Base-by-base conservation (phyloP, 2,888 invertebrate genomes). In the Macrophya annulata region DNA sequence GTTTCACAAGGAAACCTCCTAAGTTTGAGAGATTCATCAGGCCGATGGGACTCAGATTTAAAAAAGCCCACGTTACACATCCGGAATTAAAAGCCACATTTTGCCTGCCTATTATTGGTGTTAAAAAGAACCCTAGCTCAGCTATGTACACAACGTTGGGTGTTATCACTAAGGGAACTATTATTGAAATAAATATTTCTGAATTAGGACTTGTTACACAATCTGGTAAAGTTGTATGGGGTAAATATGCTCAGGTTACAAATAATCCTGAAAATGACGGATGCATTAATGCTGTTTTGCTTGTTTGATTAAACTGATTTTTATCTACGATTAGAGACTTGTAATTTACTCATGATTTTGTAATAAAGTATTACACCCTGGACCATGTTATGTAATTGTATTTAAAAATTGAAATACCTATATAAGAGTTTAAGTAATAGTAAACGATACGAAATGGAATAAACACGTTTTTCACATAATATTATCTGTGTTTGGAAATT, bases 191-290 rank as follows among this genome's bases (percentile, higher is more conserved):
- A 0, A 99, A 99, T 93, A 98, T 99, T 90, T 99, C 99, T 8
- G 99, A 99, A 94, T 95, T 99, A 87, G 99, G 99, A 94, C 95
- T 99, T 87, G 99, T 99, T 1, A 99, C 99, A 0, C 99, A 99
- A 93, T 98, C 98, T 10, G 99, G 99, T 86, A 99, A 99, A 96
- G 99, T 99, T 77, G 98, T 99, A 0, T 99, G 99, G 99, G 99
- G 99, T 86, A 99, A 99, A 95, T 99, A 99, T 93, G 99, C 99
- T 0, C 99, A 99, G 94, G 99, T 99, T 25, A 99, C 99, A 0
- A 99, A 99, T 94, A 98, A 99, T 94, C 99, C 99, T 0, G 99
- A 99, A 94, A 99, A 99, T 94, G 99, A 99, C 95, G 99, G 99
- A 25, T 99, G 99, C 92, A 99, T 99, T 86, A 99, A 99, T 95